Evolutionary conservation across 2,888 invertebrate genomes (phyloP), one percentile per base, ranked within the genome.

Genomic region (Zootermopsis nevadensis): DNA sequence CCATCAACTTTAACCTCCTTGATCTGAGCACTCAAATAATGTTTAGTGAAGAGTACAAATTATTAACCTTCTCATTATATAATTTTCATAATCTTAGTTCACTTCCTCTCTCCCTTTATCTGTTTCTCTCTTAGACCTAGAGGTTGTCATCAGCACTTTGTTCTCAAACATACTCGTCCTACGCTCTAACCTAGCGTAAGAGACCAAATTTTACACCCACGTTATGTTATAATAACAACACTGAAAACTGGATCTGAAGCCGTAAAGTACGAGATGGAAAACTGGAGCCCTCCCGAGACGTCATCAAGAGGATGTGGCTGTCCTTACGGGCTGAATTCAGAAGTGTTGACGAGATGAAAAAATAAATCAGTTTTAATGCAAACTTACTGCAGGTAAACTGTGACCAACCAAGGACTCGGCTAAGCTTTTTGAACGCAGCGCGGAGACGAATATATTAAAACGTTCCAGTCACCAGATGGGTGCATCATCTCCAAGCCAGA

Each of bases 351-450:
- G 30, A 66, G 66, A 66, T 66, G 66, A 66, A 66, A 66, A 66
- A 66, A n/a, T n/a, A 2, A 66, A 27, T 66, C 66, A 66, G 27
- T 66, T 66, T 66, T 27, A n/a, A n/a, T n/a, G n/a, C 12, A 66
- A 27, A 6, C 27, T 27, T 15, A 4, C 30, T 66, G 66, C 27
- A 30, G 66, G 66, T 66, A 27, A 66, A n/a, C n/a, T 66, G 27
- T 66, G 27, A n/a, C 66, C 8, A 19, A 7, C 48, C 19, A 30
- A 66, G 27, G n/a, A 27, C 66, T 10, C 15, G 66, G 66, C 27
- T 69, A 69, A 69, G 69, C 22, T 33, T 15, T 69, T 69, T 69
- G 69, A 33, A 69, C 33, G 69, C 33, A 12, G 69, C 12, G 69
- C 22, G 22, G 33, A 66, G 66, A n/a, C 8, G 66, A 27, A 66